phyloP scores from a whole-genome alignment of 2,888 invertebrate species.

The Dyspetes luteomarginatus region DNA sequence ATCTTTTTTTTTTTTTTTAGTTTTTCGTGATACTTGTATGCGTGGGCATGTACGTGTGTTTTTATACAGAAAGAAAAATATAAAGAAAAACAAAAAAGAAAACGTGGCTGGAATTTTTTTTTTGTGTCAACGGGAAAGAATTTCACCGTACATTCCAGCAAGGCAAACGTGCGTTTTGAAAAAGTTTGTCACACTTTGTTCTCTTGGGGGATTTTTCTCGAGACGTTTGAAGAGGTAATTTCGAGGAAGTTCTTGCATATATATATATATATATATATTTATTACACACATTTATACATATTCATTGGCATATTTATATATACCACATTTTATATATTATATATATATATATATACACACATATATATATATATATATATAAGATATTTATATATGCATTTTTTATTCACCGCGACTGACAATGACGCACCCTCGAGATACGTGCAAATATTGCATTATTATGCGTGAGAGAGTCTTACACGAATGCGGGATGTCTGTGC shows the following conservation, averaged over 20 bases:
- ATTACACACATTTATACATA: not conserved
- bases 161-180: not conserved
- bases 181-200: constrained; percentile 24
- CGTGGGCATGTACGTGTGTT: not conserved
- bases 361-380: constrained; percentile 8
- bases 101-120: constrained; percentile 13
- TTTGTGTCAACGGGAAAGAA: constrained; percentile 27
- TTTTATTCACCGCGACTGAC: constrained; percentile 52
- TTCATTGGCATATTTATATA: no score
- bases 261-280: no score
- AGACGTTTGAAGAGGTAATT: constrained; percentile 28
- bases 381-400: constrained; percentile 23
- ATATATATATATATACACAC: no score
- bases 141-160: constrained; percentile 18
- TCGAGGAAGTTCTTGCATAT: no score
- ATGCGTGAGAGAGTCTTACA: constrained; percentile 37
- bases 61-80: constrained; percentile 7
- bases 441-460: constrained; percentile 54
- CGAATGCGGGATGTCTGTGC: no score
- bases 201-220: constrained; percentile 25
- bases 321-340: no score
- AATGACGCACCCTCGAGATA: constrained; percentile 56
- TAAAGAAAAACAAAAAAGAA: not conserved
- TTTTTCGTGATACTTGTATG: not conserved
- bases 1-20: not conserved